Percentiles rank a stretch among this genome's conserved stretches.
Evolutionary conservation across 2,888 invertebrate species (phyloP).

Genomic region (Thecophora atra): DNA sequence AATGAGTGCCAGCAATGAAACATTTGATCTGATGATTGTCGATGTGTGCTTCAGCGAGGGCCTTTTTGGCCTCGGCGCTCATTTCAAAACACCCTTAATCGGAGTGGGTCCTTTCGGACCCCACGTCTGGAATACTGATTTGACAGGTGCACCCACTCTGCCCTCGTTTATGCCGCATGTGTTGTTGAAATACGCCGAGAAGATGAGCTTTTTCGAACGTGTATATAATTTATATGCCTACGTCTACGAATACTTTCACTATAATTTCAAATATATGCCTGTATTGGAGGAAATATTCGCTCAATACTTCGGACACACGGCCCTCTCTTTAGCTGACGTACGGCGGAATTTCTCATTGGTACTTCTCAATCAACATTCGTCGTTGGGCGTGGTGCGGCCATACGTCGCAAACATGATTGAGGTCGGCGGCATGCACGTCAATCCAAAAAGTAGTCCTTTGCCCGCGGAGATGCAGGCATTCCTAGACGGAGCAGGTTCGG

Average conservation of each 20-base stretch:
- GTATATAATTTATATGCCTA: slow-evolving; percentile 49
- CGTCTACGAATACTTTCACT: slow-evolving; percentile 42
- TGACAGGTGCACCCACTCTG: slow-evolving; percentile 48
- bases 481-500: slow-evolving; percentile 54
- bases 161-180: slow-evolving; percentile 50
- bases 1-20: slow-evolving; percentile 48
- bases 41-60: slow-evolving; percentile 57
- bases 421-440: slow-evolving; percentile 54
- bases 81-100: slow-evolving; percentile 47
- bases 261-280: slow-evolving; percentile 48
- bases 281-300: slow-evolving; percentile 46
- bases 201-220: slow-evolving; percentile 56
- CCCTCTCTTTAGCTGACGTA: slow-evolving; percentile 41
- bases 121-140: slow-evolving; percentile 46
- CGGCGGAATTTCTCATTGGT: slow-evolving; percentile 49
- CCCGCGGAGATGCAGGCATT: slow-evolving; percentile 55
- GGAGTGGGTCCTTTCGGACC: slow-evolving; percentile 48
- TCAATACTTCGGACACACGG: slow-evolving; percentile 46
- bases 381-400: slow-evolving; percentile 49
- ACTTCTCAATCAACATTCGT: slow-evolving; percentile 52
- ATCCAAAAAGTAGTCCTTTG: slow-evolving; percentile 45
- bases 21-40: slow-evolving; percentile 56
- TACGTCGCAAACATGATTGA: slow-evolving; percentile 56
- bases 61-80: slow-evolving; percentile 49
- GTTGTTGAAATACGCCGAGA: slow-evolving; percentile 48